Percentiles rank a stretch among this genome's conserved stretches.
Evolutionary conservation across 2,113 vertebrate genomes (phyloP).

Genomic region (Amphiprion ocellaris): DNA sequence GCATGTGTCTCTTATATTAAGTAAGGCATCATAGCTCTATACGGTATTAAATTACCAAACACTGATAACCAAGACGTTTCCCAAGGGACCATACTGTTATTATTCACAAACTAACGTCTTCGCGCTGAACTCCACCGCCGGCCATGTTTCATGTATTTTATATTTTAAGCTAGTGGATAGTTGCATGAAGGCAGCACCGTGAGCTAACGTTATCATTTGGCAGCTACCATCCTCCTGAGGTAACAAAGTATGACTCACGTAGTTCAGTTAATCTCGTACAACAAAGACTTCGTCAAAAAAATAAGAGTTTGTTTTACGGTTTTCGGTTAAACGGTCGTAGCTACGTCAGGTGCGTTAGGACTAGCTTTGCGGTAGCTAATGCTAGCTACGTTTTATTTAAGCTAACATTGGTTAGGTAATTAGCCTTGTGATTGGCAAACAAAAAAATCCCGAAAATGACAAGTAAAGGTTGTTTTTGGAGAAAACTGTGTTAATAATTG

Average conservation of each 20-base stretch:
- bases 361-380: background rate
- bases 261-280: background rate
- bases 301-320: too few species aligned
- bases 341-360: background rate
- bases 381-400: background rate
- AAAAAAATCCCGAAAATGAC: background rate
- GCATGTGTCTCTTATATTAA: too few species aligned
- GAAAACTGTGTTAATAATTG: too few species aligned
- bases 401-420: constrained; percentile 10
- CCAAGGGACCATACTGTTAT: too few species aligned
- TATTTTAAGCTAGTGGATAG: too few species aligned
- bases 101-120: too few species aligned
- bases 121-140: too few species aligned
- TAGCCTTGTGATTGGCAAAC: background rate
- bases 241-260: background rate
- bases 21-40: too few species aligned
- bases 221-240: background rate
- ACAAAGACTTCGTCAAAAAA: too few species aligned
- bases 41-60: too few species aligned
- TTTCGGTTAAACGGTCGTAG: background rate
- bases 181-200: background rate
- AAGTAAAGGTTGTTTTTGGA: background rate
- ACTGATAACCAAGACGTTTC: too few species aligned
- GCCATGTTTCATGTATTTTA: too few species aligned
- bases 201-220: background rate